A percentile compares a stretch with the other conserved stretches of the same genome.
phyloP scores from a whole-genome alignment of 1,140 invertebrate genomes.

The Thalassaphorura encarpata region DNA sequence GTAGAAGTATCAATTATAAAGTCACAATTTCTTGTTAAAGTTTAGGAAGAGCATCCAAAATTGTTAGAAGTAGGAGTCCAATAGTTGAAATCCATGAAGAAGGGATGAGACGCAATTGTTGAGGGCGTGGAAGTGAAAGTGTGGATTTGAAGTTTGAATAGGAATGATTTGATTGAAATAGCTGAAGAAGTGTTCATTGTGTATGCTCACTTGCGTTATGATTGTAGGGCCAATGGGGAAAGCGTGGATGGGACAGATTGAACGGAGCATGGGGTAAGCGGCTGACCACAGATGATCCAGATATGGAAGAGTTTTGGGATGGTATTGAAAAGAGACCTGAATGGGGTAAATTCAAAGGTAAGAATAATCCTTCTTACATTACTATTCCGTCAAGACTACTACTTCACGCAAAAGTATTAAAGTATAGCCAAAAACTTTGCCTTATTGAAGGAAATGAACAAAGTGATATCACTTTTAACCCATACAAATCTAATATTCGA shows the following conservation, averaged over 20 bases:
- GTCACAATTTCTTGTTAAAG: background rate
- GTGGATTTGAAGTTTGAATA: background rate
- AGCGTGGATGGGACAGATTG: conserved; percentile 28
- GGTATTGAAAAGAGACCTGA: conserved; percentile 22
- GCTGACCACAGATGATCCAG: background rate
- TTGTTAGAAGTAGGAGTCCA: background rate
- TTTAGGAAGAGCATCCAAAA: background rate
- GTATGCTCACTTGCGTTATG: background rate
- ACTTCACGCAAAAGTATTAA: no score
- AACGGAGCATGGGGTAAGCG: conserved; percentile 30
- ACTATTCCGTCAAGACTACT: no score
- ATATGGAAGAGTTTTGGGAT: conserved; percentile 4
- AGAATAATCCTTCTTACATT: no score
- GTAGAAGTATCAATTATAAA: no score
- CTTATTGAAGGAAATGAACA: no score
- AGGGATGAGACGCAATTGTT: background rate
- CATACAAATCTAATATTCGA: no score
- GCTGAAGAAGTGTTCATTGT: background rate
- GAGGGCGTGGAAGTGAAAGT: background rate
- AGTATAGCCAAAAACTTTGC: no score
- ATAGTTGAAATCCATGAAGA: background rate
- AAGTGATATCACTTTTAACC: no score
- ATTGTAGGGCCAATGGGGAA: conserved; percentile 23
- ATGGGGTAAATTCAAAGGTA: conserved; percentile 29
- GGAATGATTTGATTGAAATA: background rate